Evolutionary conservation across 2,113 vertebrate species (phyloP).

Genomic region (Brachirus orientalis): DNA sequence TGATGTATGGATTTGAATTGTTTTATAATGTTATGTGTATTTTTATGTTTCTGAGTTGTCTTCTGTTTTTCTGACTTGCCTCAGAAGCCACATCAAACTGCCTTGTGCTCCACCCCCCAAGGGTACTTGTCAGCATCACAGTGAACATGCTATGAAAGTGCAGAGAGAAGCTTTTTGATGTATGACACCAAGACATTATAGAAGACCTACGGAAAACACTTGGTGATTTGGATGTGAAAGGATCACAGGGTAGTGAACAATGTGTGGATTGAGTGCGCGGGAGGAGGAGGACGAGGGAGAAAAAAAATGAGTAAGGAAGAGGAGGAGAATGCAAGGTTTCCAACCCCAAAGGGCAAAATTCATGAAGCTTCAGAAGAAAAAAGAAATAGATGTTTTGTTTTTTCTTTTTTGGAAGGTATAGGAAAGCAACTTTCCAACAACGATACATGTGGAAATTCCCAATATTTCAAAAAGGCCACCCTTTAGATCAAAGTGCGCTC

Average conservation of each 20-base stretch:
- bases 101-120: background rate
- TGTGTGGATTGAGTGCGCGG: slow-evolving; percentile 42
- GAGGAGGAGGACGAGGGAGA: slow-evolving; percentile 18
- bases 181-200: slow-evolving; percentile 48
- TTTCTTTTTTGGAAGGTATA: slow-evolving; percentile 27
- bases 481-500: slow-evolving; percentile 61
- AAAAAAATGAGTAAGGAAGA: slow-evolving; percentile 27
- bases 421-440: slow-evolving; percentile 38
- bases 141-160: slow-evolving; percentile 32
- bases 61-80: background rate
- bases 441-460: slow-evolving; percentile 62
- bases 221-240: slow-evolving; percentile 22
- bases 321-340: slow-evolving; percentile 25
- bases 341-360: slow-evolving; percentile 58
- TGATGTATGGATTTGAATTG: no score
- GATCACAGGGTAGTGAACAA: slow-evolving; percentile 60
- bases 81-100: background rate
- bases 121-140: slow-evolving; percentile 21
- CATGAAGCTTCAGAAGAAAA: slow-evolving; percentile 34
- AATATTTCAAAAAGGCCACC: slow-evolving; percentile 28
- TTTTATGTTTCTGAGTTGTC: background rate
- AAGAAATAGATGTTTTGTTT: slow-evolving; percentile 18
- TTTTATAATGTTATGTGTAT: no score
- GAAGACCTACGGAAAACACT: slow-evolving; percentile 43
- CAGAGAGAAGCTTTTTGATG: slow-evolving; percentile 50